Evolutionary conservation across 1,140 invertebrate species (phyloP).

Genomic region (Drosophila burlai): DNA sequence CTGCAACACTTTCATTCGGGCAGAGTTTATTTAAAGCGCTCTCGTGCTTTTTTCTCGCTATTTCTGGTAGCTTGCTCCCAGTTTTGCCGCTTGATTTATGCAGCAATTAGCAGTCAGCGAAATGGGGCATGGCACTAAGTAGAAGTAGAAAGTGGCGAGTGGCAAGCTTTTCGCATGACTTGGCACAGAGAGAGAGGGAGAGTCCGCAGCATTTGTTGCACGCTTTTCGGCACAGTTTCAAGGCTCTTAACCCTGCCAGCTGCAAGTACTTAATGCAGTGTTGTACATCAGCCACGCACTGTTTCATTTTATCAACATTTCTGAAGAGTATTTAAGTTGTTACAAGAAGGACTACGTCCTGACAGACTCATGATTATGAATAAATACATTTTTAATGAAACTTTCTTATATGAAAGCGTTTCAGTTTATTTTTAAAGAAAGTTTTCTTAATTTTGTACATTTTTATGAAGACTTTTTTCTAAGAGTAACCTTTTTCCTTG

Average conservation of each 20-base stretch:
- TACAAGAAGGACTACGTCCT: too few species aligned
- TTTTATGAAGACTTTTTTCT: not conserved
- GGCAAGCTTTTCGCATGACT: constrained; percentile 22
- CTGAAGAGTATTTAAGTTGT: not conserved
- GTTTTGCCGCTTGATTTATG: constrained; percentile 77
- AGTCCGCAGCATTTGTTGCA: constrained; percentile 50
- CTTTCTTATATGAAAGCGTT: not conserved
- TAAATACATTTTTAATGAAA: not conserved
- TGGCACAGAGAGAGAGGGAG: not conserved
- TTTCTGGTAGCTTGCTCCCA: constrained; percentile 1
- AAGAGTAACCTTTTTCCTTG: not conserved
- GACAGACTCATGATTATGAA: not conserved
- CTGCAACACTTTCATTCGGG: constrained; percentile 51
- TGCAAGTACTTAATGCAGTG: constrained; percentile 7
- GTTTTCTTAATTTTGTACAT: not conserved
- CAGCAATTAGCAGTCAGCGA: constrained; percentile 69
- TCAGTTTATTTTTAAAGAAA: not conserved
- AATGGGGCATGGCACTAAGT: constrained; percentile 42
- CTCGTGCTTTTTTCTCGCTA: not conserved
- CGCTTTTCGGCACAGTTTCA: constrained; percentile 20
- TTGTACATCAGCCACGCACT: constrained; percentile 16
- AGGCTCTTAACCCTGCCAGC: constrained; percentile 23
- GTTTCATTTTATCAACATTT: constrained; percentile 29
- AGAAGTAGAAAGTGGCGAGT: constrained; percentile 29
- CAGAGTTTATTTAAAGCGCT: constrained; percentile 73